Conservation (phyloP, 2,797 vertebrate genomes). For the Hippopotamyrus pictus region DNA sequence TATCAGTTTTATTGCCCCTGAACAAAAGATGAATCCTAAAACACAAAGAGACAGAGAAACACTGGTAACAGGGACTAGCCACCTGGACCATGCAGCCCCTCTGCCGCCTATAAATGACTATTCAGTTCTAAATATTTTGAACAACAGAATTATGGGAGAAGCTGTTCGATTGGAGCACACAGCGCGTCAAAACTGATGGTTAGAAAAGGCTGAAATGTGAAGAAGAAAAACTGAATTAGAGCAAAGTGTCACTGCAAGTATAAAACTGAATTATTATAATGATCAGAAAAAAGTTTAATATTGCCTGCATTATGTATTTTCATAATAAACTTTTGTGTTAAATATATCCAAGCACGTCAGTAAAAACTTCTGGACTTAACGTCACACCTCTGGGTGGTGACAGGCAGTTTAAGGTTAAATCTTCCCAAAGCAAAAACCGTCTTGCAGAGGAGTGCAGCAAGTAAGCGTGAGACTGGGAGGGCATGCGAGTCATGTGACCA, state of each 20-base stretch:
- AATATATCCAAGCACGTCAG: not conserved
- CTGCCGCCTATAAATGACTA: not conserved
- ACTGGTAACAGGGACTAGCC: not conserved
- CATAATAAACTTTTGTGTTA: not conserved
- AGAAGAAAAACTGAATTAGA: not conserved
- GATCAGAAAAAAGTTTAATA: not conserved
- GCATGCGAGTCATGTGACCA: conserved; percentile 39
- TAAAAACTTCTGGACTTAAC: not conserved
- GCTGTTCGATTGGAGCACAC: not conserved
- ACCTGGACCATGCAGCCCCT: not conserved
- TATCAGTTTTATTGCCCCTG: not conserved
- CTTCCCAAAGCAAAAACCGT: not conserved
- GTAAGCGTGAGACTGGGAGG: not conserved
- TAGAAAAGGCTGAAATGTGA: not conserved
- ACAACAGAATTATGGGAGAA: not conserved
- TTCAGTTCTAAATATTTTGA: not conserved
- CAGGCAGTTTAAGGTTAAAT: not conserved
- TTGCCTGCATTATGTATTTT: not conserved
- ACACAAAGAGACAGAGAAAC: not conserved
- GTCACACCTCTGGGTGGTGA: not conserved
- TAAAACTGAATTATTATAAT: not conserved
- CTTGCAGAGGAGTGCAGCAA: not conserved
- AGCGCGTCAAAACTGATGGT: not conserved
- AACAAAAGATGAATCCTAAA: not conserved
- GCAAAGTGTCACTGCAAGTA: not conserved